Evolutionary conservation across 1,140 invertebrate species (phyloP).

Genomic region (Trichonephila inaurata): DNA sequence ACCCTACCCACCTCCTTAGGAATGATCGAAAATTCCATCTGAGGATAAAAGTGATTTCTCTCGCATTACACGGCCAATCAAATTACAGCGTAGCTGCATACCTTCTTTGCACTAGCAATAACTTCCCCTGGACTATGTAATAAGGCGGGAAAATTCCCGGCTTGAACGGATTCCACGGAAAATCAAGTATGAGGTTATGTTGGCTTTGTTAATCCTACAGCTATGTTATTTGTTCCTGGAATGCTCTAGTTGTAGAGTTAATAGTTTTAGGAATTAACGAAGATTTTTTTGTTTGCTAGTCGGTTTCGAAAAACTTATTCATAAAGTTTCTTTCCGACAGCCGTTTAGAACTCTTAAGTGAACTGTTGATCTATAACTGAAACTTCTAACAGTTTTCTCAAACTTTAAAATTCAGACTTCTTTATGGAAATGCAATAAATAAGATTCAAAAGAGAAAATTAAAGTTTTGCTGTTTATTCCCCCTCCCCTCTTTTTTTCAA

Average conservation of each 20-base stretch:
- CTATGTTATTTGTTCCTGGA: background rate
- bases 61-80: background rate
- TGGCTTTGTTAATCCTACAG: background rate
- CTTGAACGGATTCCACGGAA: background rate
- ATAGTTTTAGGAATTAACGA: too few relatives aligned
- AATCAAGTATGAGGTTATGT: conserved; percentile 6
- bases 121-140: background rate
- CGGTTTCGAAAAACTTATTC: too few relatives aligned
- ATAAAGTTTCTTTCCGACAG: too few relatives aligned
- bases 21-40: background rate
- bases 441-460: too few relatives aligned
- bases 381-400: too few relatives aligned
- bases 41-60: background rate
- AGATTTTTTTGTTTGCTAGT: too few relatives aligned
- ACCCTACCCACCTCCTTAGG: background rate
- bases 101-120: background rate
- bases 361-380: too few relatives aligned
- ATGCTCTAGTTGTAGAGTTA: background rate
- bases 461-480: too few relatives aligned
- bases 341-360: too few relatives aligned
- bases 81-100: background rate
- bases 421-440: too few relatives aligned
- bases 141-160: background rate
- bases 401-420: too few relatives aligned
- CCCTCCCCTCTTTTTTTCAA: too few relatives aligned